phyloP scores from a whole-genome alignment of 2,113 vertebrate species.

The Hepsetus odoe region DNA sequence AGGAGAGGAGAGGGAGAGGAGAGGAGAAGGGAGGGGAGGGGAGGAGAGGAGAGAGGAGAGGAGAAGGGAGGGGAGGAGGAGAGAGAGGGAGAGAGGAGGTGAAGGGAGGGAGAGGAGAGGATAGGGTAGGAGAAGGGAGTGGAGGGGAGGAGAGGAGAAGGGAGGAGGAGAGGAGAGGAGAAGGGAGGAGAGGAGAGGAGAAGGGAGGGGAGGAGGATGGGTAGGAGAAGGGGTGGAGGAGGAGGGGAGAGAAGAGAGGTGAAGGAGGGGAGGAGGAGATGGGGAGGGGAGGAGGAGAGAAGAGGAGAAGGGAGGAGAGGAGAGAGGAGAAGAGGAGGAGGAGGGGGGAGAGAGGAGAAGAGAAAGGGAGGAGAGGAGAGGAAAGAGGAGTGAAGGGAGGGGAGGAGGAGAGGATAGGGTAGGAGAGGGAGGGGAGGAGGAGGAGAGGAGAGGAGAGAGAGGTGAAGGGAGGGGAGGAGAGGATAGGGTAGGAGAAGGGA shows the following conservation, averaged over 20 bases:
- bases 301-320: constrained; percentile 66
- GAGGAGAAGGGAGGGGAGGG: no score
- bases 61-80: neutral
- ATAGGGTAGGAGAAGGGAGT: neutral
- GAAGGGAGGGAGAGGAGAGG: neutral
- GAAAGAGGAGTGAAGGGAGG: constrained; percentile 1
- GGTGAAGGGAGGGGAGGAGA: neutral
- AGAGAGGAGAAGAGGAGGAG: constrained; percentile 56
- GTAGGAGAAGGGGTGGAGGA: no score
- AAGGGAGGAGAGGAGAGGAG: no score
- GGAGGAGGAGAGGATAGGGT: constrained; percentile 61
- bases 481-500: neutral
- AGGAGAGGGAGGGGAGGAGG: neutral
- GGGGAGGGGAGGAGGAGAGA: constrained; percentile 58
- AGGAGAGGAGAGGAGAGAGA: neutral
- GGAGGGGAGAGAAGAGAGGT: neutral
- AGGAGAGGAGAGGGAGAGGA: neutral
- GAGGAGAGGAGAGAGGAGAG: no score
- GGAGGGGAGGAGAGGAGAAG: no score
- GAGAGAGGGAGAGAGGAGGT: neutral
- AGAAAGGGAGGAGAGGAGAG: constrained; percentile 6
- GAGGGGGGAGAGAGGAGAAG: constrained; percentile 68
- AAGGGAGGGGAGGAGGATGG: no score
- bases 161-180: no score
- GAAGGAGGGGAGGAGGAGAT: constrained; percentile 1